Conservation (phyloP, 2,797 vertebrate species). For the Cirrhinus mrigala region DNA sequence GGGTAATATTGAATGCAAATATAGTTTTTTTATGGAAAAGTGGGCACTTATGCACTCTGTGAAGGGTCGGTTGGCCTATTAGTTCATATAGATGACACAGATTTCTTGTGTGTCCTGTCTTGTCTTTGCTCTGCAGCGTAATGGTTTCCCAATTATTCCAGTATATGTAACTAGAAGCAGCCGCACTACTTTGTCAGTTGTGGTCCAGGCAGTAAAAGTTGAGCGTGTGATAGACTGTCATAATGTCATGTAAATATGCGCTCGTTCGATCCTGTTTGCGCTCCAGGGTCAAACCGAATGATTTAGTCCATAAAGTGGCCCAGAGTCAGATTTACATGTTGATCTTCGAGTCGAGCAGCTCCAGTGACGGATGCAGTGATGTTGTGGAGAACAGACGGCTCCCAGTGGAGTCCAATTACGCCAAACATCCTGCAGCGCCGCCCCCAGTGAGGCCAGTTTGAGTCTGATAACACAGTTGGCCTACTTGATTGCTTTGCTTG, state of each 20-base stretch:
- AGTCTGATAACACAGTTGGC: constrained; percentile 37
- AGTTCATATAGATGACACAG: neutral
- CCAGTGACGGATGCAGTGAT: constrained; percentile 9
- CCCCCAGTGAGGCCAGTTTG: constrained; percentile 34
- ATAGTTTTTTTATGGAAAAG: too few relatives aligned
- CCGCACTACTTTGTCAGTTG: neutral
- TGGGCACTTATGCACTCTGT: neutral
- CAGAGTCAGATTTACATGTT: constrained; percentile 21
- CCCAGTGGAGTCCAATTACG: constrained; percentile 37
- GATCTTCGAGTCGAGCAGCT: neutral
- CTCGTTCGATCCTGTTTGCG: neutral
- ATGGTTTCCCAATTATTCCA: neutral
- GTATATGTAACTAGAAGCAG: neutral
- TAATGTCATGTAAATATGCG: constrained; percentile 2
- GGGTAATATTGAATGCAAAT: too few relatives aligned
- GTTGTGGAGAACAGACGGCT: neutral
- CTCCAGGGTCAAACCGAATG: neutral
- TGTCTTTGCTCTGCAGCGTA: neutral
- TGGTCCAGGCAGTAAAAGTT: neutral
- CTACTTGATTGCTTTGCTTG: constrained; percentile 30
- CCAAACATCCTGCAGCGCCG: constrained; percentile 19
- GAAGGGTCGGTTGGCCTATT: neutral
- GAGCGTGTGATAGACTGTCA: neutral
- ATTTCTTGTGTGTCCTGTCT: neutral
- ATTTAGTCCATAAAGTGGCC: neutral